These are phyloP conservation scores for Lepidurus apus DNA, from an alignment of 1,140 invertebrate genomes.

Conservation along the genomic window DNA sequence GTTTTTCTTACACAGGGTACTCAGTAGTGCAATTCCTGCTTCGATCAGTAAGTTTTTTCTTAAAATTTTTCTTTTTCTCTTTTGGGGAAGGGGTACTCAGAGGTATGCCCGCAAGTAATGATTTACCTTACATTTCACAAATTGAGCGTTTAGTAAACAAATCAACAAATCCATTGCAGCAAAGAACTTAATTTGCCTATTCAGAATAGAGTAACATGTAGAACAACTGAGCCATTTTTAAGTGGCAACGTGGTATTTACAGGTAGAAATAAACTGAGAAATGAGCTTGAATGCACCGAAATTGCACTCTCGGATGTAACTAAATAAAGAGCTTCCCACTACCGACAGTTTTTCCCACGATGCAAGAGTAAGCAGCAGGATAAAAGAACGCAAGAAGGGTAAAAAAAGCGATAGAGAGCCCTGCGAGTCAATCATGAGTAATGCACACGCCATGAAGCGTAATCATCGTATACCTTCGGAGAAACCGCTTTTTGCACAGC, in stretches of 20 bases:
- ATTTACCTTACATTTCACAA: too few species aligned
- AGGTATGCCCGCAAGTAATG: too few species aligned
- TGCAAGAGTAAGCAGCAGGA: not conserved
- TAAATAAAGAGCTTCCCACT: not conserved
- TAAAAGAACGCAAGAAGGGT: not conserved
- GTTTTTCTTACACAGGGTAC: too few species aligned
- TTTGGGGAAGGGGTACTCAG: too few species aligned
- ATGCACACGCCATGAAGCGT: constrained; percentile 1
- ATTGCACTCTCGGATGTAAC: not conserved
- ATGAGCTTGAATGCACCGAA: not conserved
- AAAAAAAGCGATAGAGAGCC: not conserved
- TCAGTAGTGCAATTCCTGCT: too few species aligned
- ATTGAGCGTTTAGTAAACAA: too few species aligned
- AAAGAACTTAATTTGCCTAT: too few species aligned
- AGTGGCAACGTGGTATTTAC: not conserved
- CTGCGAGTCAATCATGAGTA: not conserved
- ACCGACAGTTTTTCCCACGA: not conserved
- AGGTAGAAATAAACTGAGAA: not conserved
- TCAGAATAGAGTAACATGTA: too few species aligned
- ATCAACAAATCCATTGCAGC: too few species aligned
- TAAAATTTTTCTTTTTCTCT: too few species aligned
- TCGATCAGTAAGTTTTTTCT: too few species aligned
- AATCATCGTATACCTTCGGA: not conserved
- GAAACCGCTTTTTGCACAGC: not conserved
- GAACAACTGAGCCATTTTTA: too few species aligned